Evolutionary conservation across 2,797 vertebrate species (phyloP).

Genomic region (Triplophysa yarkandensis): DNA sequence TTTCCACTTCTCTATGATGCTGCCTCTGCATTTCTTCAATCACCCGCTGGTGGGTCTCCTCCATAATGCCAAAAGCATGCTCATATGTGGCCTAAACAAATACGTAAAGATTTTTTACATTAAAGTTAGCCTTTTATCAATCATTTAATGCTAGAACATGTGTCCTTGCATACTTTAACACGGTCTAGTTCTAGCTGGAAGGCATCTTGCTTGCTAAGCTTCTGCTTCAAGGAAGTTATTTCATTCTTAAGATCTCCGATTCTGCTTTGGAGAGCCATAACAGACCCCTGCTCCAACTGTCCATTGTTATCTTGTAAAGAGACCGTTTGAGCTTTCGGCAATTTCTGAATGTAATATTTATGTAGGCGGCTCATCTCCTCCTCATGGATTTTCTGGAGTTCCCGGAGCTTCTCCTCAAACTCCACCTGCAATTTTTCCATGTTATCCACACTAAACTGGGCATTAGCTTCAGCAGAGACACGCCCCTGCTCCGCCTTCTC

Average conservation of each 20-base stretch:
- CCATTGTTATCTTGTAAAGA: not conserved
- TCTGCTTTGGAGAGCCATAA: constrained; percentile 70
- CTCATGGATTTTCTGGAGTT: constrained; percentile 83
- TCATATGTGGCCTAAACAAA: constrained; percentile 81
- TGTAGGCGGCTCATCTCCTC: constrained; percentile 85
- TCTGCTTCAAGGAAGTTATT: constrained; percentile 72
- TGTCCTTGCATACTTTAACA: constrained; percentile 76
- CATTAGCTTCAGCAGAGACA: constrained; percentile 70
- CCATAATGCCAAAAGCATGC: constrained; percentile 83
- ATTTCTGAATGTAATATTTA: constrained; percentile 68
- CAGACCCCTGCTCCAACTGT: constrained; percentile 56
- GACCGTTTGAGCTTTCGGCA: constrained; percentile 23
- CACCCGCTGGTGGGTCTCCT: constrained; percentile 87
- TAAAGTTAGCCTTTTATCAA: not conserved
- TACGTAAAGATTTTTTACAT: not conserved
- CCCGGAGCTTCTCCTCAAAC: constrained; percentile 84
- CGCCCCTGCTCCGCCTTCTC: constrained; percentile 76
- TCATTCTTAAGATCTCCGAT: constrained; percentile 77
- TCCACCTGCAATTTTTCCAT: constrained; percentile 79
- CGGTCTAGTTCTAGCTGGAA: constrained; percentile 84
- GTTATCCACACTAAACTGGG: constrained; percentile 72
- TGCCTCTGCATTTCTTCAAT: constrained; percentile 88
- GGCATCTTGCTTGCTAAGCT: constrained; percentile 71
- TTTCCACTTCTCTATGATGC: constrained; percentile 87
- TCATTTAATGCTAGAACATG: not conserved